These are phyloP conservation scores for Tachysurus fulvidraco DNA, from an alignment of 2,113 vertebrate genomes.

Conservation along the genomic window DNA sequence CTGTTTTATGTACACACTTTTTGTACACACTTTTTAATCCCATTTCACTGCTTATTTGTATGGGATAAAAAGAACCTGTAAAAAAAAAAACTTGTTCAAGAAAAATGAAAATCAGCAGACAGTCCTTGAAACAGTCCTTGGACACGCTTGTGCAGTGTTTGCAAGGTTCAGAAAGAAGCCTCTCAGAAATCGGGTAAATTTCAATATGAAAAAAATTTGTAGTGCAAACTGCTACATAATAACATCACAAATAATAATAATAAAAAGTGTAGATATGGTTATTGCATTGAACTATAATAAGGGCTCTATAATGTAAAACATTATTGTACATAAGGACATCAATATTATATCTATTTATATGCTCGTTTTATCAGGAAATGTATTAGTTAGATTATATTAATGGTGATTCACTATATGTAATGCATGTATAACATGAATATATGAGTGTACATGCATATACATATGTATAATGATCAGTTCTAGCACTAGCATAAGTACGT, in stretches of 20 bases:
- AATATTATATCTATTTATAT: not conserved
- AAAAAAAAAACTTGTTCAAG: no score
- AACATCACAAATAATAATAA: not conserved
- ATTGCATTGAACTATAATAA: not conserved
- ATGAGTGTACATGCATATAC: no score
- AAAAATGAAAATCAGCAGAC: no score
- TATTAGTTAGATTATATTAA: no score
- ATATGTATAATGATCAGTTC: no score
- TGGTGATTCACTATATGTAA: no score
- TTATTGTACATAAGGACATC: not conserved
- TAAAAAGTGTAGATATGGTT: not conserved
- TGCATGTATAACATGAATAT: no score
- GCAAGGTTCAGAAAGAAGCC: not conserved
- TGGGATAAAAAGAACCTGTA: no score
- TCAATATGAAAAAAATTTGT: not conserved
- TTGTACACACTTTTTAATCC: no score
- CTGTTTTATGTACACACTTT: no score
- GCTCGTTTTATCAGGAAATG: not conserved
- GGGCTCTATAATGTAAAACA: not conserved
- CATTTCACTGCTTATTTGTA: no score
- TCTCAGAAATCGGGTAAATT: not conserved
- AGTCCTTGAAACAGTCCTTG: not conserved
- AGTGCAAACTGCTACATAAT: not conserved
- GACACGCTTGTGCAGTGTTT: not conserved
- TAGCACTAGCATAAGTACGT: no score